These are phyloP conservation scores for Gyrodactylus salaris DNA, from an alignment of 1,140 invertebrate genomes.

Conservation along the genomic window DNA sequence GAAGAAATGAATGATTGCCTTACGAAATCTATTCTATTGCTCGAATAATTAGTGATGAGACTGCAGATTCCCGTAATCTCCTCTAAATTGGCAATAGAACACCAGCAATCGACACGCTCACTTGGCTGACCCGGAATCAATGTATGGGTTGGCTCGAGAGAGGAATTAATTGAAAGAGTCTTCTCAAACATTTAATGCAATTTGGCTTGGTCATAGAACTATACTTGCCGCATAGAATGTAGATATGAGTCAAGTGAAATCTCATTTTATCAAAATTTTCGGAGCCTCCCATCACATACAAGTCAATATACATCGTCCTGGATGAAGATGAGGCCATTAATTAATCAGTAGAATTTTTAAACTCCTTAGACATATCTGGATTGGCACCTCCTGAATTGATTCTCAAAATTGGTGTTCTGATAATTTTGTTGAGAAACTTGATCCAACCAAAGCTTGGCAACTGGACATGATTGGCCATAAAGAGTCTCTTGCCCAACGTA, in stretches of 20 bases:
- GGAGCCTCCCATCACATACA: not conserved
- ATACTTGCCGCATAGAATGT: not conserved
- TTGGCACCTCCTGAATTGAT: constrained; percentile 16
- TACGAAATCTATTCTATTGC: too few species aligned
- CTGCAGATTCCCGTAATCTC: too few species aligned
- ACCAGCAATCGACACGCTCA: too few species aligned
- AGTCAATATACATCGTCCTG: not conserved
- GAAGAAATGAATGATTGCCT: too few species aligned
- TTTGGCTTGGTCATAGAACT: not conserved
- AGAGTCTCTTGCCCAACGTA: constrained; percentile 9
- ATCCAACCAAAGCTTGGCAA: constrained; percentile 14
- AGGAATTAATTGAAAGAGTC: too few species aligned
- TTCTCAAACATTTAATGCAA: too few species aligned
- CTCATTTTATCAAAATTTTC: not conserved
- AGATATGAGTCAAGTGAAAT: not conserved
- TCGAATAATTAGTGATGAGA: too few species aligned
- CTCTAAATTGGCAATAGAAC: too few species aligned
- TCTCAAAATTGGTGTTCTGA: constrained; percentile 14
- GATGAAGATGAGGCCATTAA: constrained; percentile 10
- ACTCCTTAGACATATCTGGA: constrained; percentile 14
- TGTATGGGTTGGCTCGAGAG: too few species aligned
- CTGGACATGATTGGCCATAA: constrained; percentile 16
- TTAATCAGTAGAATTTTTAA: constrained; percentile 16
- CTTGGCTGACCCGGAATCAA: too few species aligned
- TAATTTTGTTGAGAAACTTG: constrained; percentile 19